Percentiles rank a stretch among this genome's conserved stretches.
Conservation (phyloP, 2,113 vertebrate genomes). For the Loxodonta africana region DNA sequence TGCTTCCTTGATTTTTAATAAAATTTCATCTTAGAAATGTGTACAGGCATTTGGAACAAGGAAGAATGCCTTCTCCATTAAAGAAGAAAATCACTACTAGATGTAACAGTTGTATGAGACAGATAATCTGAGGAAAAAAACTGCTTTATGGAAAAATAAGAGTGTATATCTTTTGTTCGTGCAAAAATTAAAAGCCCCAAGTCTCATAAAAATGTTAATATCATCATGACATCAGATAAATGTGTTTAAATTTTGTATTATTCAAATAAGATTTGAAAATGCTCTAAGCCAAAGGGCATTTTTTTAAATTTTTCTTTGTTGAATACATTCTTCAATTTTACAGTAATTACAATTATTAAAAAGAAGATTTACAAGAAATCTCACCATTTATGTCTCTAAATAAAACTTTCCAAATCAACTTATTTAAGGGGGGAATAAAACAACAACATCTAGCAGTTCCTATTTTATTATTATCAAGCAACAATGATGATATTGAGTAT, state of each 20-base stretch:
- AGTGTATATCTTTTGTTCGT: not conserved
- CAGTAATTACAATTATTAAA: slow-evolving; percentile 6
- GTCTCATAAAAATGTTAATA: not conserved
- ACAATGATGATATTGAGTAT: not conserved
- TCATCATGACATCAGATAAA: slow-evolving; percentile 30
- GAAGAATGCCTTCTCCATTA: not conserved
- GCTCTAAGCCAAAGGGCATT: not conserved
- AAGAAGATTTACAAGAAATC: not conserved
- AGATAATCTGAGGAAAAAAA: not conserved
- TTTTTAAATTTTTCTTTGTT: slow-evolving; percentile 1
- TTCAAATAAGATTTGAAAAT: slow-evolving; percentile 19
- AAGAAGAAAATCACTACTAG: not conserved
- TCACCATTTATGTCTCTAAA: not conserved
- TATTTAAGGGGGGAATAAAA: not conserved
- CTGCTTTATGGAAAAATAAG: not conserved
- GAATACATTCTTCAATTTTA: not conserved
- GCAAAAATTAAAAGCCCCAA: not conserved
- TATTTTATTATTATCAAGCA: not conserved
- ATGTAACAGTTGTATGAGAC: not conserved
- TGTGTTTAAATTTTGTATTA: slow-evolving; percentile 2
- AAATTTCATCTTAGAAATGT: slow-evolving; percentile 17
- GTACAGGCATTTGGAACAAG: not conserved
- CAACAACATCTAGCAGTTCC: not conserved
- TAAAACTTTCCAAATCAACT: not conserved
- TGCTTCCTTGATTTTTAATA: slow-evolving; percentile 5